These are phyloP conservation scores for Leptobrachium ailaonicum DNA, from an alignment of 2,113 vertebrate species.

Conservation along the genomic window DNA sequence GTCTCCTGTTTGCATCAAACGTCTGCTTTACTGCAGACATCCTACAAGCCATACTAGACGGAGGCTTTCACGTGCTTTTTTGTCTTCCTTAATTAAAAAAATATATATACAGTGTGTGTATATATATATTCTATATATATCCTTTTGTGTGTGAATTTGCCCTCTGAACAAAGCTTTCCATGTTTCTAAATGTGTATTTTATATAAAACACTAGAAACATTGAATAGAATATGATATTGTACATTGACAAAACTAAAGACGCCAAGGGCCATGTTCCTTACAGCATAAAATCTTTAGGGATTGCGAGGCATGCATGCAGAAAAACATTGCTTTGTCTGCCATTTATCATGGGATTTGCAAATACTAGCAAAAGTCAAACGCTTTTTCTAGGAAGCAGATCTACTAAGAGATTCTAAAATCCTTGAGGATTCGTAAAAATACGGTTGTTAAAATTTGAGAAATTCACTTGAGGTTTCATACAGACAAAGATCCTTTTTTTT, in stretches of 20 bases:
- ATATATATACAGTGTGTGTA: too few relatives aligned
- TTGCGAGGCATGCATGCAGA: not conserved
- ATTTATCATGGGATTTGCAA: not conserved
- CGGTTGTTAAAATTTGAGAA: not conserved
- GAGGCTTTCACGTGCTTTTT: too few relatives aligned
- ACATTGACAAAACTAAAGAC: not conserved
- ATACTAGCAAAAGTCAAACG: not conserved
- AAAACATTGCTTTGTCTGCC: not conserved
- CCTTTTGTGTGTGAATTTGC: too few relatives aligned
- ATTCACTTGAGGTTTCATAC: not conserved
- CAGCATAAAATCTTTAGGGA: not conserved
- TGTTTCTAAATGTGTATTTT: not conserved
- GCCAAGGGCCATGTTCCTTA: too few relatives aligned
- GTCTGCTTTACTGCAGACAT: too few relatives aligned
- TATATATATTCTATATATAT: too few relatives aligned
- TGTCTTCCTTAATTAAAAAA: too few relatives aligned
- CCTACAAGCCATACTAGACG: too few relatives aligned
- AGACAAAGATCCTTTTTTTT: too few relatives aligned
- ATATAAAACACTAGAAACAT: too few relatives aligned
- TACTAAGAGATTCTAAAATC: not conserved
- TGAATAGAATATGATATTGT: not conserved
- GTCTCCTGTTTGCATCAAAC: too few relatives aligned
- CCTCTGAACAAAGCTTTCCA: not conserved
- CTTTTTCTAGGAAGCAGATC: not conserved
- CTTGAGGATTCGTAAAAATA: not conserved